A percentile compares a stretch with the other conserved stretches of the same genome.
phyloP scores from a whole-genome alignment of 2,888 invertebrate species.

The Pseudococcus jackbeardsleyi region DNA sequence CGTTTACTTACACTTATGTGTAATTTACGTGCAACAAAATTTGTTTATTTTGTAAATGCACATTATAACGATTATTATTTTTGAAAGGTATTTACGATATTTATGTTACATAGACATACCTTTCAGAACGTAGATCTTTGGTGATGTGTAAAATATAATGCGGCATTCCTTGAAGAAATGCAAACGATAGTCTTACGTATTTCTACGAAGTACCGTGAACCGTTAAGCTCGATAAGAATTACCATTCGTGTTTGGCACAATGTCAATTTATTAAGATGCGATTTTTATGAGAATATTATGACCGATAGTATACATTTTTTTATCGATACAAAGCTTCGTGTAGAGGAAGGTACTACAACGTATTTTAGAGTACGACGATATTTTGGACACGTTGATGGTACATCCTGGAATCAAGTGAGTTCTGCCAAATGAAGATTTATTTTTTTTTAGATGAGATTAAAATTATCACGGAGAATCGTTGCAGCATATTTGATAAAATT shows the following conservation, averaged over 20 bases:
- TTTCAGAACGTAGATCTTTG: not conserved
- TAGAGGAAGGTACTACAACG: not conserved
- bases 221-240: conserved; percentile 37
- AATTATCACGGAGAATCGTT: too few relatives aligned
- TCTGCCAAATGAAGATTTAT: too few relatives aligned
- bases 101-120: not conserved
- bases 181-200: not conserved
- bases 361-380: not conserved
- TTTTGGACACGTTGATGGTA: not conserved
- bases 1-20: not conserved
- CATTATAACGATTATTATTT: not conserved
- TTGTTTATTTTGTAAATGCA: conserved; percentile 15
- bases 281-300: conserved; percentile 47
- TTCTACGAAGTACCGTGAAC: conserved; percentile 27
- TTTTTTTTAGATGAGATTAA: too few relatives aligned
- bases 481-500: too few relatives aligned
- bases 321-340: not conserved
- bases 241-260: conserved; percentile 35
- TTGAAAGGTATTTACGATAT: not conserved
- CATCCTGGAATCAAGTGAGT: too few relatives aligned
- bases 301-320: conserved; percentile 10
- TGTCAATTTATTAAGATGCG: conserved; percentile 38
- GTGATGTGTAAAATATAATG: conserved; percentile 4
- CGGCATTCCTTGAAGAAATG: conserved; percentile 8
- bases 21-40: not conserved